Percentiles rank a stretch among this genome's conserved stretches.
These are phyloP conservation scores for Plusia festucae DNA, from an alignment of 2,888 invertebrate genomes.

Conservation along the genomic window DNA sequence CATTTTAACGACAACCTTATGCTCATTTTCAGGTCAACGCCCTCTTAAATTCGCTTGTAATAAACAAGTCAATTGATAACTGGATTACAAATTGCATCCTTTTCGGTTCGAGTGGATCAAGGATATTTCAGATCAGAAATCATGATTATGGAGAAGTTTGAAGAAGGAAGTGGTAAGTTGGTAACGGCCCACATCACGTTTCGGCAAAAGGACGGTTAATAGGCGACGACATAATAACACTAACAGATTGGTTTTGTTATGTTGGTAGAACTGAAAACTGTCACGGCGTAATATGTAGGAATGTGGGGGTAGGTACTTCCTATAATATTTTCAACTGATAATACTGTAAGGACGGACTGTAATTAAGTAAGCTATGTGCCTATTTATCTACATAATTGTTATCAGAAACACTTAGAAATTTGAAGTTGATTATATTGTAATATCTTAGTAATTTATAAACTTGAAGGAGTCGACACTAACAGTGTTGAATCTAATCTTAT, in stretches of 20 bases:
- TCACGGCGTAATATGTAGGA: neutral
- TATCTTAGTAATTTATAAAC: conserved; percentile 1
- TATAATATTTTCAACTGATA: neutral
- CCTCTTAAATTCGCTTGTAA: conserved; percentile 4
- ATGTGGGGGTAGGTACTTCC: neutral
- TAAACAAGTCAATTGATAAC: conserved; percentile 1
- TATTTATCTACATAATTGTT: conserved; percentile 6
- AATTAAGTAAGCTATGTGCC: too few species aligned
- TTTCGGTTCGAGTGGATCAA: neutral
- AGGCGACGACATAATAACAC: neutral
- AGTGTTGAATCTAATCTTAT: conserved; percentile 29
- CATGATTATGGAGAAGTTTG: neutral
- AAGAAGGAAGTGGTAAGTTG: neutral
- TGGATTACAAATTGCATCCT: conserved; percentile 1
- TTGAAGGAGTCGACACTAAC: conserved; percentile 20
- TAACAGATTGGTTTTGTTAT: neutral
- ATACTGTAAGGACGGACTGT: neutral
- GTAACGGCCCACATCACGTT: neutral
- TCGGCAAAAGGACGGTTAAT: too few species aligned
- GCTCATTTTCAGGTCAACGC: conserved; percentile 1
- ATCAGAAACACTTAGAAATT: conserved; percentile 21
- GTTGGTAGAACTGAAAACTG: conserved; percentile 2
- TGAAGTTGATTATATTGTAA: conserved; percentile 10
- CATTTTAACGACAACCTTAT: neutral
- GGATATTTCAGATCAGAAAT: neutral